A percentile compares a stretch with the other conserved stretches of the same genome.
Conservation (phyloP, 2,113 vertebrate genomes). For the Rutilus rutilus region DNA sequence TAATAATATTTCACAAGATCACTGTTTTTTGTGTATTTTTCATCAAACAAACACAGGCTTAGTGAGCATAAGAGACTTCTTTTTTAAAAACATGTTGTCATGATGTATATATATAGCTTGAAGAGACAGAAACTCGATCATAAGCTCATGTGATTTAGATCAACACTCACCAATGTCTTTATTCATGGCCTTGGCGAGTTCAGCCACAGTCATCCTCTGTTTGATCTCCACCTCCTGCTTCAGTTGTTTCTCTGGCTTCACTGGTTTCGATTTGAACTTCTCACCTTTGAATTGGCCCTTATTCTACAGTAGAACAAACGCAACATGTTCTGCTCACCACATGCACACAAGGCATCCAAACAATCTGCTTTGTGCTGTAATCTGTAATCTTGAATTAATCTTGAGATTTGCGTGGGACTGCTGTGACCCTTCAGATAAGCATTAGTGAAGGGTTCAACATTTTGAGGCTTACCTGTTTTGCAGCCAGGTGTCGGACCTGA, state of each 20-base stretch:
- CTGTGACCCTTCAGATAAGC: background rate
- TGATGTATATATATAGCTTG: too few relatives aligned
- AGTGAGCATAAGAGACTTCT: background rate
- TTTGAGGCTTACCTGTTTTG: constrained; percentile 54
- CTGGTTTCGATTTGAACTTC: constrained; percentile 65
- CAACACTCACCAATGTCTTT: constrained; percentile 77
- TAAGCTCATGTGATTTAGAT: background rate
- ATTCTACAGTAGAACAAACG: constrained; percentile 59
- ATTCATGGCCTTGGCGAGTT: constrained; percentile 83
- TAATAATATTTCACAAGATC: background rate
- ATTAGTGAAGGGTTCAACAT: background rate
- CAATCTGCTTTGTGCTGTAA: background rate
- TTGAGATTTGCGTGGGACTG: background rate
- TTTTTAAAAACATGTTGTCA: too few relatives aligned
- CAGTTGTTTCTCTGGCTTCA: constrained; percentile 50
- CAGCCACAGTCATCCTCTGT: constrained; percentile 78
- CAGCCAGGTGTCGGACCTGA: constrained; percentile 53
- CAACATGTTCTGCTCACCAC: background rate
- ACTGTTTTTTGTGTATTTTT: background rate
- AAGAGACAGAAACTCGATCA: background rate
- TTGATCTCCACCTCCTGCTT: constrained; percentile 85
- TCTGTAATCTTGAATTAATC: background rate
- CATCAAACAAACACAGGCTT: background rate
- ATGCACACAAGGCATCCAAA: background rate
- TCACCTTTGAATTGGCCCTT: constrained; percentile 63